These are phyloP conservation scores for Poecilia picta DNA, from an alignment of 2,797 vertebrate species.

Conservation along the genomic window DNA sequence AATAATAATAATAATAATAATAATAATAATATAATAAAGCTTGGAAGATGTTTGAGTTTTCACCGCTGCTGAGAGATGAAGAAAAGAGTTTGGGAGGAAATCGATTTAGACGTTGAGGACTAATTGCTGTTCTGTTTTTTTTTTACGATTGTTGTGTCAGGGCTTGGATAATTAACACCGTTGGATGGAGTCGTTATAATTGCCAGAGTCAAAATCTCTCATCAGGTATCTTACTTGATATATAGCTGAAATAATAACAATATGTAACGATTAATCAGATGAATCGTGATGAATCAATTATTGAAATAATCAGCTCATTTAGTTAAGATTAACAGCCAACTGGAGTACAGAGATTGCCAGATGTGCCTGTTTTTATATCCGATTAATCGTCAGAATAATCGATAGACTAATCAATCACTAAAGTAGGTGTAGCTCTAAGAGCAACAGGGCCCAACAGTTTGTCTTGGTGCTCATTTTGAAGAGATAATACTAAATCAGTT, in stretches of 20 bases:
- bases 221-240: not conserved
- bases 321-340: too few relatives aligned
- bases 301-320: too few relatives aligned
- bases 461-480: too few relatives aligned
- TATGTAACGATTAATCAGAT: too few relatives aligned
- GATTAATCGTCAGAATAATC: too few relatives aligned
- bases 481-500: too few relatives aligned
- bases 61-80: not conserved
- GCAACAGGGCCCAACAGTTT: too few relatives aligned
- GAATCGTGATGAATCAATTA: too few relatives aligned
- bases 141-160: not conserved
- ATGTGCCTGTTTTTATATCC: too few relatives aligned
- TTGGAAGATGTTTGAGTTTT: not conserved
- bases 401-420: too few relatives aligned
- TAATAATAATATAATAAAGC: not conserved
- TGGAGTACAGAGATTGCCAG: too few relatives aligned
- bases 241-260: not conserved
- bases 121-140: constrained; percentile 3
- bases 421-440: too few relatives aligned
- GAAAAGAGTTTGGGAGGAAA: not conserved
- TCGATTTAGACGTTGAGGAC: not conserved
- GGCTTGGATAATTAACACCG: not conserved
- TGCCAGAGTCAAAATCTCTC: not conserved
- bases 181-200: not conserved
- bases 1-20: not conserved